Evolutionary conservation across 2,888 invertebrate genomes (phyloP), one percentile per base, ranked within the genome.

Genomic region (Drosophila rellima): DNA sequence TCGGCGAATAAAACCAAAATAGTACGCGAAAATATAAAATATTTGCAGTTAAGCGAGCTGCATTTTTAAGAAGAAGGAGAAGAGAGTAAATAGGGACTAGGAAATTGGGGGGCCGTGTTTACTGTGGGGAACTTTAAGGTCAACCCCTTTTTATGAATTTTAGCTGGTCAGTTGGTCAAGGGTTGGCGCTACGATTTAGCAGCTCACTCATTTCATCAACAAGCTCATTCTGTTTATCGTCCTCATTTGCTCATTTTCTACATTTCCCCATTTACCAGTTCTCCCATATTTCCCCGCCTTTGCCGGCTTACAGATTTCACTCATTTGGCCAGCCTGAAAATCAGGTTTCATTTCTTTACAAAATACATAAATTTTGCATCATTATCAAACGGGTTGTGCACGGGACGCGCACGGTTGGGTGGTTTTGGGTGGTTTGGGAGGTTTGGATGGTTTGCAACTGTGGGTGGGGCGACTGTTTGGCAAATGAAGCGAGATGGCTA

Each of bases 351-450:
- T 88, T 91, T 91, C 91, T 88, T 89, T 80, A 90, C 83, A 90
- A 91, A 91, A 91, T 88, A 90, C 90, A 91, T 91, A 90, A 91
- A 91, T 90, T 90, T 88, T 78, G 82, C 81, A 90, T 90, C 82
- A 90, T 91, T 91, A 91, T 87, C 78, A 69, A 80, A 77, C 82
- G 80, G 74, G 81, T 83, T 72, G 71, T 68, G 62, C 40, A 59
- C 45, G 59, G 26, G 26, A 52, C 17, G 63, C 56, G 64, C 42
- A 15, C 52, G 44, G 45, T 37, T 26, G 20, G 29, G 31, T 13
- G 23, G 20, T 10, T n/a, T 17, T 20, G 35, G 37, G 33, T 10
- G 20, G 40, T 44, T 47, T 20, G 42, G 11, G 15, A 17, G 15
- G 10, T n/a, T 18, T 26, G 7, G 7, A 26, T 26, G 26, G 26